These are phyloP conservation scores for Suricata suricatta DNA, from an alignment of 2,113 vertebrate genomes.

Conservation along the genomic window DNA sequence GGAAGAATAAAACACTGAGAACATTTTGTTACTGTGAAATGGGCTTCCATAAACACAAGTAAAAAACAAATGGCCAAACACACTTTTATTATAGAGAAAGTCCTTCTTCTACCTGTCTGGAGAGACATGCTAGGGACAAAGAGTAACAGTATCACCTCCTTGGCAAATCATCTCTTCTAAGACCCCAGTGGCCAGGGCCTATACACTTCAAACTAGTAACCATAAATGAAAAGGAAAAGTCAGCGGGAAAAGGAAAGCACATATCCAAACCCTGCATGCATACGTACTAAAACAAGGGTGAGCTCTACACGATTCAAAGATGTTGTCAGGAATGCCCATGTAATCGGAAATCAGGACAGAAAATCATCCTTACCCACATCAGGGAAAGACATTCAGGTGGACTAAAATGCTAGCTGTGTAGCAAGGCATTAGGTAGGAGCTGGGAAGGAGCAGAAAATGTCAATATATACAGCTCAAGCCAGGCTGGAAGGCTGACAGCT, in stretches of 20 bases:
- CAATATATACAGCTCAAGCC: not conserved
- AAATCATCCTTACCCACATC: not conserved
- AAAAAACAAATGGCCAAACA: slow-evolving; percentile 27
- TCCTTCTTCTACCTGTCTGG: not conserved
- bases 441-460: not conserved
- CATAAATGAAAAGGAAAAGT: slow-evolving; percentile 34
- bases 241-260: not conserved
- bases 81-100: not conserved
- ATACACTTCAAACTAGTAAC: not conserved
- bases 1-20: not conserved
- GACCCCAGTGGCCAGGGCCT: slow-evolving; percentile 8
- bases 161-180: slow-evolving; percentile 39
- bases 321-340: not conserved
- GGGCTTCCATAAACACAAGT: slow-evolving; percentile 24
- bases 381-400: slow-evolving; percentile 4
- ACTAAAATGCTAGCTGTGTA: not conserved
- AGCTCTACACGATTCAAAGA: not conserved
- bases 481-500: not conserved
- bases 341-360: not conserved
- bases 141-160: not conserved
- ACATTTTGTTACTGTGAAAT: slow-evolving; percentile 35
- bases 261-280: not conserved
- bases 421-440: not conserved
- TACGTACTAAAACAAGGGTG: not conserved
- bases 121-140: not conserved